A percentile compares a stretch with the other conserved stretches of the same genome.
phyloP scores from a whole-genome alignment of 2,888 invertebrate genomes.

The Prostheceraeus crozeri region DNA sequence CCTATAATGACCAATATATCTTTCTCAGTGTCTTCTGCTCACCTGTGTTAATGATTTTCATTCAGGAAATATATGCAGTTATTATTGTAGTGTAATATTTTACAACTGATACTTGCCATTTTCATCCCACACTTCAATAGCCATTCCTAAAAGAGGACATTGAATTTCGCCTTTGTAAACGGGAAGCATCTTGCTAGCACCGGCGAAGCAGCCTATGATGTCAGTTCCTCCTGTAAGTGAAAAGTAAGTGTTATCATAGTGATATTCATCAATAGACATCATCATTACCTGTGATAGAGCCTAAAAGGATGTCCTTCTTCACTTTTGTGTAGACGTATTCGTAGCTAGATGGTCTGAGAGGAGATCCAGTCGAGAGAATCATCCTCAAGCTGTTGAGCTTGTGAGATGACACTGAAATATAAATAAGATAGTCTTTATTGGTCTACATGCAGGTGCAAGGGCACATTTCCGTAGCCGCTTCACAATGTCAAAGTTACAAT shows the following conservation, averaged over 20 bases:
- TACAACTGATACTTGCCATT: too few species aligned
- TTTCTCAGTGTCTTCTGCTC: too few species aligned
- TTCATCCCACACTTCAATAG: too few species aligned
- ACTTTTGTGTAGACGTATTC: constrained; percentile 61
- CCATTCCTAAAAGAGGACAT: constrained; percentile 59
- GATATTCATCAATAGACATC: constrained; percentile 7
- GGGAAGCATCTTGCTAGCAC: constrained; percentile 59
- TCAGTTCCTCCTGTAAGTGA: constrained; percentile 61
- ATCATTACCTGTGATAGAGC: constrained; percentile 58
- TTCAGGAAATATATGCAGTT: too few species aligned
- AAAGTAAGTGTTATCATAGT: constrained; percentile 41
- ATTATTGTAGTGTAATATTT: too few species aligned
- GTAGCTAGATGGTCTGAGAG: constrained; percentile 59
- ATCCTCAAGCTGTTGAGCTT: constrained; percentile 57
- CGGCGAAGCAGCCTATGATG: constrained; percentile 62
- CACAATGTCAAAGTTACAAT: too few species aligned
- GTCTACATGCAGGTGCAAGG: too few species aligned
- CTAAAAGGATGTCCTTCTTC: constrained; percentile 58
- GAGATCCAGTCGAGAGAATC: constrained; percentile 60
- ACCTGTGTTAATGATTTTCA: too few species aligned
- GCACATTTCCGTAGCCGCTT: too few species aligned
- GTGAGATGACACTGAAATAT: too few species aligned
- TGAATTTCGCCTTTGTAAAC: constrained; percentile 62
- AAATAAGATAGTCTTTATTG: too few species aligned
- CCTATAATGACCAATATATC: too few species aligned